Evolutionary conservation across 2,113 vertebrate species (phyloP).

Genomic region (Leucosticte australis): DNA sequence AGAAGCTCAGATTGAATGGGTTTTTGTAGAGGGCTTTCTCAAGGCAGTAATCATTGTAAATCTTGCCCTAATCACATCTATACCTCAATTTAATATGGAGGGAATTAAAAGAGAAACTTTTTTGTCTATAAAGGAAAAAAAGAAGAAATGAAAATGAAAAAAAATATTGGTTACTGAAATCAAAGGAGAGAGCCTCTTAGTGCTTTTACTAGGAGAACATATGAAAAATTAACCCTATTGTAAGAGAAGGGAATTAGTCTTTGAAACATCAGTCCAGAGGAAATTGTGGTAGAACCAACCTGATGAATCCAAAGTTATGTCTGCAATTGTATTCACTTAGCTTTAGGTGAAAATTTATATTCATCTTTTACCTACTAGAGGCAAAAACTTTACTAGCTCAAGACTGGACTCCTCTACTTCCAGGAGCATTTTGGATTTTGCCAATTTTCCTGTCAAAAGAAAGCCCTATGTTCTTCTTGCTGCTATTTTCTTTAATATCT

Average conservation of each 20-base stretch:
- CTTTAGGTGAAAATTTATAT: background rate
- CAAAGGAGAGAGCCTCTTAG: background rate
- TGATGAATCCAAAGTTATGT: background rate
- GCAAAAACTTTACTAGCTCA: background rate
- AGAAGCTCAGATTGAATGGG: background rate
- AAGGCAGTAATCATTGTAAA: background rate
- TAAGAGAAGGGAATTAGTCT: background rate
- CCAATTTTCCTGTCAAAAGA: background rate
- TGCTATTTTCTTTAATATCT: background rate
- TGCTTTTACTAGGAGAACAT: background rate
- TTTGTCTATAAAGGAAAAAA: background rate
- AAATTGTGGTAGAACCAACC: background rate
- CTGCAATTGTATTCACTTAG: background rate
- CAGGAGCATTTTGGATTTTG: background rate
- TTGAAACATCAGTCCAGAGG: background rate
- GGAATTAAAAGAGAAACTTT: background rate
- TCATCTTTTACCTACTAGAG: background rate
- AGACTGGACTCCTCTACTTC: background rate
- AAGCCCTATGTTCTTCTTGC: background rate
- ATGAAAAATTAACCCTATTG: background rate
- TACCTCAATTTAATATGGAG: background rate
- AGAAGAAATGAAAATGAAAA: background rate
- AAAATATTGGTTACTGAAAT: background rate
- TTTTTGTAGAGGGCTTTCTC: background rate
- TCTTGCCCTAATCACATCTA: background rate